phyloP scores from a whole-genome alignment of 2,113 vertebrate species.

The Thunnus thynnus region DNA sequence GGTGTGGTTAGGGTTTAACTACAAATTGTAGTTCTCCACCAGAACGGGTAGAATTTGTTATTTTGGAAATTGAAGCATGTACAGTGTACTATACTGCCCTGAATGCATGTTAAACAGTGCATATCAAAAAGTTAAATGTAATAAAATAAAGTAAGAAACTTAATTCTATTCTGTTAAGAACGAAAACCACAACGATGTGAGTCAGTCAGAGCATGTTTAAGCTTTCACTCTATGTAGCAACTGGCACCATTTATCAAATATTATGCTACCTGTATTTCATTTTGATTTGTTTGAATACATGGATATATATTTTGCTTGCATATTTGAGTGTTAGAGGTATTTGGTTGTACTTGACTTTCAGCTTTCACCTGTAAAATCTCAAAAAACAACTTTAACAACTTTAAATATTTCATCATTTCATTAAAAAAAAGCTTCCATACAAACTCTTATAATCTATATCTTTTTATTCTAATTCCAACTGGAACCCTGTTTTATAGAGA shows the following conservation, averaged over 20 bases:
- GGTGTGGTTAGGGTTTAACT: neutral
- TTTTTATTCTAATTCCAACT: slow-evolving; percentile 14
- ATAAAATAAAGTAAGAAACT: neutral
- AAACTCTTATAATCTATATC: neutral
- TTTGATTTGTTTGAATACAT: neutral
- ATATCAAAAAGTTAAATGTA: slow-evolving; percentile 8
- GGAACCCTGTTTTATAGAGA: slow-evolving; percentile 26
- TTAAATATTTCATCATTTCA: neutral
- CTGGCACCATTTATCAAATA: neutral
- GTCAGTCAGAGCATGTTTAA: slow-evolving; percentile 24
- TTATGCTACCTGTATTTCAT: neutral
- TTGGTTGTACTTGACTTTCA: slow-evolving; percentile 20
- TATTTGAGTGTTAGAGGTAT: slow-evolving; percentile 6
- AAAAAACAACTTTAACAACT: neutral
- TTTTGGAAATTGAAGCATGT: slow-evolving; percentile 33
- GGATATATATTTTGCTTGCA: slow-evolving; percentile 14
- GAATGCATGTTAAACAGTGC: slow-evolving; percentile 38
- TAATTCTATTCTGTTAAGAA: neutral
- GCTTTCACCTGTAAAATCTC: neutral
- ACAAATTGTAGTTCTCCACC: neutral
- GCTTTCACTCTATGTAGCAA: slow-evolving; percentile 14
- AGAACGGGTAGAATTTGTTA: neutral
- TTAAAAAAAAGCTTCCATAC: neutral
- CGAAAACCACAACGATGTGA: neutral
- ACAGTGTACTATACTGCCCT: slow-evolving; percentile 25